phyloP scores from a whole-genome alignment of 2,888 invertebrate species.

The Osedax fenrisi region DNA sequence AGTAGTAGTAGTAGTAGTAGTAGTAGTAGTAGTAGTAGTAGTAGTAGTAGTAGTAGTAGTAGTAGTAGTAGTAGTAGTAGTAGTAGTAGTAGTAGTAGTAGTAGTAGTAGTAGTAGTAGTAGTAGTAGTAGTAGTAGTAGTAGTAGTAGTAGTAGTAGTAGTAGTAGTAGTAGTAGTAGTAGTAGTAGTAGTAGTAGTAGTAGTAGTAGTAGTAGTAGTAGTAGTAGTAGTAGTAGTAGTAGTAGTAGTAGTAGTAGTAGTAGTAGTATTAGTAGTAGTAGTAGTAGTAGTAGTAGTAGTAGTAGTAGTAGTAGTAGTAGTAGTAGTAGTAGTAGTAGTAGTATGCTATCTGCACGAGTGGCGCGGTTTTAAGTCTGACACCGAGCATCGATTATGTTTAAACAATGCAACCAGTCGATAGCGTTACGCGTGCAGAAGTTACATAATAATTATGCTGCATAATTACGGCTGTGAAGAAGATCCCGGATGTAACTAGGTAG shows the following conservation, averaged over 20 bases:
- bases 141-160: slow-evolving; percentile 2
- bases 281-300: slow-evolving; percentile 2
- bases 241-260: slow-evolving; percentile 2
- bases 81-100: slow-evolving; percentile 2
- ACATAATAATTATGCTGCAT: too few species aligned
- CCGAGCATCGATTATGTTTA: too few species aligned
- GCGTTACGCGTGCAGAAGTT: too few species aligned
- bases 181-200: slow-evolving; percentile 2
- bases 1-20: slow-evolving; percentile 2
- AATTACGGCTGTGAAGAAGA: too few species aligned
- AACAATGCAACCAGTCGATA: too few species aligned
- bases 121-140: slow-evolving; percentile 2
- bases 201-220: slow-evolving; percentile 2
- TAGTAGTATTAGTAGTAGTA: neutral
- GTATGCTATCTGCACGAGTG: too few species aligned
- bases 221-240: slow-evolving; percentile 2
- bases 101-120: neutral
- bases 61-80: slow-evolving; percentile 2
- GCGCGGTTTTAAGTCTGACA: too few species aligned
- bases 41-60: neutral
- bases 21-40: neutral
- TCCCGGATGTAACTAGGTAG: too few species aligned
- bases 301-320: slow-evolving; percentile 2
- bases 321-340: neutral
- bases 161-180: slow-evolving; percentile 2